Evolutionary conservation across 2,113 vertebrate species (phyloP), one percentile per base, ranked within the genome.

Genomic region (Sprattus sprattus): DNA sequence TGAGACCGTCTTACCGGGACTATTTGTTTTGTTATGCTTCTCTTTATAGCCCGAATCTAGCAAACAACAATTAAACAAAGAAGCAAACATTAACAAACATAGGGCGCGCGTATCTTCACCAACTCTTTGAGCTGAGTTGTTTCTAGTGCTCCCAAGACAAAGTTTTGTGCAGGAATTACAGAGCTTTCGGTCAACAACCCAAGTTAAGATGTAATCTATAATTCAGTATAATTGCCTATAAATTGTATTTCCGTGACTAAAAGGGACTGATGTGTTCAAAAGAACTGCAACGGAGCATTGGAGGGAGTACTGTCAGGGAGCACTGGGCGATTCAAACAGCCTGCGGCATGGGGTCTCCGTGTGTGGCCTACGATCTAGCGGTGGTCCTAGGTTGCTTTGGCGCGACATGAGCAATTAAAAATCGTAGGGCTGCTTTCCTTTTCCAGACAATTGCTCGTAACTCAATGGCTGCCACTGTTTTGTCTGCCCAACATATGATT

Each of bases 191-290:
- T 78, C 95, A 90, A 94, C 90, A 93, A 94, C 22, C 82, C 92
- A 81, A 82, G 91, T 94, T 92, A 92, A 93, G 95, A 96, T 96
- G 90, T 87, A 95, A 96, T 97, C 96, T 96, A 95, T 95, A 97
- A 96, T 95, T 88, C 92, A 89, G 92, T 89, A 88, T 96, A 97
- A 96, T 97, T 89, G 95, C 93, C 93, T 78, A 94, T 94, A 95
- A 96, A 97, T 97, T 96, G 95, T 93, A 89, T 96, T 97, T 97
- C 96, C 96, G 94, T 96, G 95, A 96, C 95, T 95, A 95, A 94
- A 95, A 95, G 93, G 92, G 93, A 95, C 94, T 93, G 93, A 92
- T 94, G 92, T 92, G 91, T 96, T 96, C 95, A 95, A 94, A 95
- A 95, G 92, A 92, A 92, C 87, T 92, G 91, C 94, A 96, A 94